A percentile compares a stretch with the other conserved stretches of the same genome.
These are phyloP conservation scores for Sphaeridia pumilis DNA, from an alignment of 2,888 invertebrate genomes.

Conservation along the genomic window DNA sequence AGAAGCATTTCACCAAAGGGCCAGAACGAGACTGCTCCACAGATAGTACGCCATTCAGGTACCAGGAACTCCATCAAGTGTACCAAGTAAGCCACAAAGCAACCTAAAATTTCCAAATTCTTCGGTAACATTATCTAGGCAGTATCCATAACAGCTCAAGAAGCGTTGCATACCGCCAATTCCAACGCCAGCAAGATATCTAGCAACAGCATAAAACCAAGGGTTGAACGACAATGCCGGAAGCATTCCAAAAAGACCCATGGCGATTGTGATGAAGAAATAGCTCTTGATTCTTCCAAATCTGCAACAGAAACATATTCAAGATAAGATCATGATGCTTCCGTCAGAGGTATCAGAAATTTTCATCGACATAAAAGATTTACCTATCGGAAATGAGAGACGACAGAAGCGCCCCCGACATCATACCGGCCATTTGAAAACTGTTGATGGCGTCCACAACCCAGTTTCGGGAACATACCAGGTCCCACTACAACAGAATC, in stretches of 20 bases:
- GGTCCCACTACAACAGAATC: constrained; percentile 20
- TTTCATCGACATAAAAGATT: neutral
- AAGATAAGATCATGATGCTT: neutral
- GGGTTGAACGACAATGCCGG: constrained; percentile 20
- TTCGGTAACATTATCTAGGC: neutral
- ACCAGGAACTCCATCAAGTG: constrained; percentile 34
- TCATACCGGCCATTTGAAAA: constrained; percentile 28
- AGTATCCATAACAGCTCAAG: neutral
- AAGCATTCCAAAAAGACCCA: constrained; percentile 25
- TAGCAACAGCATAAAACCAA: constrained; percentile 20
- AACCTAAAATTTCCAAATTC: constrained; percentile 12
- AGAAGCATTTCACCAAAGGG: constrained; percentile 31
- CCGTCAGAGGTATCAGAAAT: neutral
- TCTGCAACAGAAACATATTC: constrained; percentile 6
- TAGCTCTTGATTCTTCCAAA: constrained; percentile 27
- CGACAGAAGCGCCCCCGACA: constrained; percentile 21
- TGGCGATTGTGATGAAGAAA: constrained; percentile 19
- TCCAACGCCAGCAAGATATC: constrained; percentile 30
- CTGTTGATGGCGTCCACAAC: constrained; percentile 28
- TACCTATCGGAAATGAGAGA: constrained; percentile 23
- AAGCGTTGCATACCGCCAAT: constrained; percentile 21
- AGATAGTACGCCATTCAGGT: constrained; percentile 29
- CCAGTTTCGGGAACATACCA: constrained; percentile 27
- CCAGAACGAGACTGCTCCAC: constrained; percentile 30
- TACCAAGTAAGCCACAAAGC: constrained; percentile 26